A percentile compares a stretch with the other conserved stretches of the same genome.
Conservation (phyloP, 1,140 invertebrate species). For the Agrypnia vestita region DNA sequence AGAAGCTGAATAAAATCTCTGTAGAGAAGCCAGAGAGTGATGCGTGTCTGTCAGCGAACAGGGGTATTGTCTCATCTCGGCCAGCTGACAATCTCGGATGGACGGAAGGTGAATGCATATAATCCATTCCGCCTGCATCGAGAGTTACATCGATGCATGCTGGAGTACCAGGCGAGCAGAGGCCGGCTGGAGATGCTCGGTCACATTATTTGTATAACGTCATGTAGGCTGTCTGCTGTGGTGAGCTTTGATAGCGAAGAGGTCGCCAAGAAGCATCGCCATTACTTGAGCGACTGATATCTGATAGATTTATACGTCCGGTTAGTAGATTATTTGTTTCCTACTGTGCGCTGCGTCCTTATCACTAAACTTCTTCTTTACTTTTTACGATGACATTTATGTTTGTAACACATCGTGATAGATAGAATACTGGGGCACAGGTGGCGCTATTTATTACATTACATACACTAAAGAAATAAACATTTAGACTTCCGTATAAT, state of each 20-base stretch:
- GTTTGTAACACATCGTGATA: no score
- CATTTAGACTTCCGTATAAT: no score
- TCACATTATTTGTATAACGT: conserved; percentile 60
- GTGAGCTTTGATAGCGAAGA: conserved; percentile 34
- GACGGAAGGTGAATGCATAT: conserved; percentile 54
- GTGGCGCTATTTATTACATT: no score
- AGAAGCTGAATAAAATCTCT: conserved; percentile 34
- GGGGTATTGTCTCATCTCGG: conserved; percentile 59
- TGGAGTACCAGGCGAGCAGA: conserved; percentile 35
- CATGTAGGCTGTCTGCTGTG: conserved; percentile 56
- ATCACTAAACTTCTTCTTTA: not conserved
- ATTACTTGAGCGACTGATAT: conserved; percentile 41
- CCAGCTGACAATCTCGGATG: conserved; percentile 48
- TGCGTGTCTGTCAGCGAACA: conserved; percentile 50
- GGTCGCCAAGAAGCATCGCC: conserved; percentile 24
- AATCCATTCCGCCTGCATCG: conserved; percentile 45
- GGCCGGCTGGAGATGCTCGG: conserved; percentile 47
- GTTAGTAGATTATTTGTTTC: not conserved
- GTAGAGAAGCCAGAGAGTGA: conserved; percentile 46
- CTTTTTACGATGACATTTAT: no score
- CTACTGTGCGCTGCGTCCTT: not conserved
- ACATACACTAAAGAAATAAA: no score
- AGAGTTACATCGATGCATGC: not conserved
- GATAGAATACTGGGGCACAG: no score
- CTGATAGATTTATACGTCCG: conserved; percentile 40